A percentile compares a stretch with the other conserved stretches of the same genome.
Conservation (phyloP, 2,888 invertebrate species). For the Idaea dimidiata region DNA sequence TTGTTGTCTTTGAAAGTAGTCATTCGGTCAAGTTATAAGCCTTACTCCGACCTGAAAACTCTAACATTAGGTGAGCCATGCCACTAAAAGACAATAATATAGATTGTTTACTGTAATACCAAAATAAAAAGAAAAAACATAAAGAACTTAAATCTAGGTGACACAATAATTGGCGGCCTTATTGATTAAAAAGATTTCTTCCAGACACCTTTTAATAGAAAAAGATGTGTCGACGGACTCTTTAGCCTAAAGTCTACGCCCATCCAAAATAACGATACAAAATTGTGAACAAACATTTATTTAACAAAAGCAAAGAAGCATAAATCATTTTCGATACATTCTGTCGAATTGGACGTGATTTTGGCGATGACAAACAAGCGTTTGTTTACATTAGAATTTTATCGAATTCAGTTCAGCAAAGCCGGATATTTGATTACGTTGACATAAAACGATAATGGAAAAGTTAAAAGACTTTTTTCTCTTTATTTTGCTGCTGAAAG, state of each 20-base stretch:
- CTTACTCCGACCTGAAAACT: too few species aligned
- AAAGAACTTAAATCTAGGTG: too few species aligned
- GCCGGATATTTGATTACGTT: conserved; percentile 3
- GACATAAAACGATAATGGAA: not conserved
- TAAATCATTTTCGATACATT: conserved; percentile 23
- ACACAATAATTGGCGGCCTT: too few species aligned
- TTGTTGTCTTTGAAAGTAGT: too few species aligned
- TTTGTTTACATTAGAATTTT: conserved; percentile 25
- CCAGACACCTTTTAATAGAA: too few species aligned
- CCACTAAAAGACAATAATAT: too few species aligned
- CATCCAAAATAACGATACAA: not conserved
- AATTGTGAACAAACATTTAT: conserved; percentile 2
- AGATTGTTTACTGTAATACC: too few species aligned
- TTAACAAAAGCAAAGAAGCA: conserved; percentile 10
- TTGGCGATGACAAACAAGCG: conserved; percentile 21
- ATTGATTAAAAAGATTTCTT: too few species aligned
- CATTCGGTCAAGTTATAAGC: too few species aligned
- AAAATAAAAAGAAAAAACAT: too few species aligned
- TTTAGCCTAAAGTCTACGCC: not conserved
- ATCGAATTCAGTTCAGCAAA: conserved; percentile 11
- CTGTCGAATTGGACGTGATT: conserved; percentile 22
- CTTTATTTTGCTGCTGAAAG: not conserved
- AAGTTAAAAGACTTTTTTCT: not conserved
- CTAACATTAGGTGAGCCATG: too few species aligned
- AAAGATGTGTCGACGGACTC: not conserved